Evolutionary conservation across 2,113 vertebrate species (phyloP), one percentile per base, ranked within the genome.

Genomic region (Felis chaus): DNA sequence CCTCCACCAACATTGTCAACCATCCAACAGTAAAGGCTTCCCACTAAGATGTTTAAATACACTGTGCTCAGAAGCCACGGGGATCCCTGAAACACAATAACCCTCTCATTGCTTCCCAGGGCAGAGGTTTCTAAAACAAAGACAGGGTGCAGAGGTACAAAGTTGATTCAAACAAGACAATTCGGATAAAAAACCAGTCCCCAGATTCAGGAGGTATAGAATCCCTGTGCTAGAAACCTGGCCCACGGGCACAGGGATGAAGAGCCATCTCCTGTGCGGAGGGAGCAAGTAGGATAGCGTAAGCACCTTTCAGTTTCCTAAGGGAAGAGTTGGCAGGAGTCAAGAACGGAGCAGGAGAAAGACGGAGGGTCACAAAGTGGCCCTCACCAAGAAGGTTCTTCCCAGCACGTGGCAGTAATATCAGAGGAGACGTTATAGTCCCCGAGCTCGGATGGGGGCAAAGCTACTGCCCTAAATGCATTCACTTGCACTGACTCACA

Each of bases 81-180:
- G 48, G 23, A 68, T 63, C 82, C 76, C 45, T 81, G 65, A 81
- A 95, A 85, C 76, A 57, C 36, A 66, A 13, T 27, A 45, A 50
- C 48, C 27, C 53, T 33, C 48, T 63, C 23, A 23, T 48, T 78
- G 88, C 71, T 92, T 83, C 45, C 94, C 41, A 83, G 91, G 61
- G 23, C 45, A 88, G 83, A 79, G 69, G 39, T 92, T 91, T 91
- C 94, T 63, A 76, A 79, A 83, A 76, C 33, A 90, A 88, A 89
- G 61, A 16, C 29, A 55, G 89, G 55, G 65, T 21, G 27, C 66
- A 74, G 39, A 80, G 19, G 41, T n/a, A 68, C 23, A 89, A 48
- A 86, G 31, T 0, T 68, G 71, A 48, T 33, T 61, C 79, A 85
- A 29, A 68, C 9, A 25, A 21, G 41, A 4, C 6, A 25, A 55